Base-by-base conservation (phyloP, 2,888 invertebrate genomes). In the Pteria penguin region DNA sequence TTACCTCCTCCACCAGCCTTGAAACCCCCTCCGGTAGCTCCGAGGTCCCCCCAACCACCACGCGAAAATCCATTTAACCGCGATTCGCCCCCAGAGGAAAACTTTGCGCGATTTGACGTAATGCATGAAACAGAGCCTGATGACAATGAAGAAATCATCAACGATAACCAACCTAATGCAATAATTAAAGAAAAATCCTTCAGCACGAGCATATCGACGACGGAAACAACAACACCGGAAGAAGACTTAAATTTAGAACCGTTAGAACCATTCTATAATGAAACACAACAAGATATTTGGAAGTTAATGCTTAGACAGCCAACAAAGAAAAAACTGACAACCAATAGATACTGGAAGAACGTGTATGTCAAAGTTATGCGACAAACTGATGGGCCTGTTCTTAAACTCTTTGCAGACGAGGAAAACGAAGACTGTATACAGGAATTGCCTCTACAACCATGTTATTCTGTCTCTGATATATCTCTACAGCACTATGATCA, bases 401-500 rank as follows among this genome's bases (percentile, higher is more conserved):
- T 99, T 76, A 97, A 97, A 92, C 93, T 98, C 74, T 96, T 94
- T 90, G 96, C 96, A 92, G 95, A 95, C 84, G 94, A 95, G 70
- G 94, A 95, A 1, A 97, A 97, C 90, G 96, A 96, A 91, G 97
- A 97, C 91, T 96, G 98, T 0, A 97, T 98, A 93, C 98, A 98
- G 93, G 98, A 98, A 93, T 93, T 98, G 83, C 97, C 97, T 0
- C 93, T 98, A 82, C 97, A 98, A 92, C 96, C 98, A 1, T 98
- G 97, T 91, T 98, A 98, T 93, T 97, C 97, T 1, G 96, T 98
- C 61, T 98, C 98, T 2, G 98, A 93, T 77, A 84, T 92, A 14
- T 89, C 91, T 2, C 87, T 93, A 52, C 99, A 99, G 93, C 99
- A 99, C 92, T 99, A 97, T 91, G 99, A 99, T 93, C 97, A 98